phyloP scores from a whole-genome alignment of 2,797 vertebrate species.

The Tragopan temminckii region DNA sequence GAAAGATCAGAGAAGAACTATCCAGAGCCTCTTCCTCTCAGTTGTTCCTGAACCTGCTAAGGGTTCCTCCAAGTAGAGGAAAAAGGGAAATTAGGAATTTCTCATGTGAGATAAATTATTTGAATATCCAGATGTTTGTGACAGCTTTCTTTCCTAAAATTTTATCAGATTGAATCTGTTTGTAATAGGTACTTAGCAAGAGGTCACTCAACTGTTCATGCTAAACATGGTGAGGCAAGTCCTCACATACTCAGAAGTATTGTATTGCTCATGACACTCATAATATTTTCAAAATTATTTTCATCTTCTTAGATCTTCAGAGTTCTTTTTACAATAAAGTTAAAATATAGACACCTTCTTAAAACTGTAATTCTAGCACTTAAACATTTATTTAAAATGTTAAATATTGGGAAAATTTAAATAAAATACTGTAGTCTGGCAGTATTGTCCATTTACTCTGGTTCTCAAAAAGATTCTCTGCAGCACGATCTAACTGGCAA shows the following conservation, averaged over 20 bases:
- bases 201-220: neutral
- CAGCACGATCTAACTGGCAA: neutral
- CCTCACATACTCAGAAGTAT: fast-evolving
- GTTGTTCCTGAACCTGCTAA: neutral
- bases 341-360: neutral
- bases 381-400: neutral
- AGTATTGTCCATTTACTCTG: neutral
- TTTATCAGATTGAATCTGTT: neutral
- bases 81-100: neutral
- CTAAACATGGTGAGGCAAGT: neutral
- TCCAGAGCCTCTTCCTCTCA: neutral
- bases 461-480: neutral
- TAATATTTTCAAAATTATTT: neutral
- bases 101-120: neutral
- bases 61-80: neutral
- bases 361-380: neutral
- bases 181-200: neutral
- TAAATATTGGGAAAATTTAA: neutral
- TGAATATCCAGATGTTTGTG: neutral
- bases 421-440: neutral
- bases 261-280: neutral
- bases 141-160: neutral
- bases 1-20: neutral
- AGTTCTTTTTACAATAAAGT: neutral
- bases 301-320: neutral